Conservation (phyloP, 2,888 invertebrate species). For the Eupelmus urozonus region DNA sequence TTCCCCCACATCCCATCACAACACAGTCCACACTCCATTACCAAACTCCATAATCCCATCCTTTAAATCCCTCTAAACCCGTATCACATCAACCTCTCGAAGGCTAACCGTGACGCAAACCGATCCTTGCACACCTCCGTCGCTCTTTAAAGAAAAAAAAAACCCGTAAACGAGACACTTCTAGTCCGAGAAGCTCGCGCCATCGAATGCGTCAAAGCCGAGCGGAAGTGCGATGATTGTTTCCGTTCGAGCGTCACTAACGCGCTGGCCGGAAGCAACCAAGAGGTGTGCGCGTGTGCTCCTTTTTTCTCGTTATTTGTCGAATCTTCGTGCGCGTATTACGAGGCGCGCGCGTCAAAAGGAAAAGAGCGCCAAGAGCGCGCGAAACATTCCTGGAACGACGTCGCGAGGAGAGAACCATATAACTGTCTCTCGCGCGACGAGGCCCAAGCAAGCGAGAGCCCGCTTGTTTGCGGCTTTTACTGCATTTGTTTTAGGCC, state of each 20-base stretch:
- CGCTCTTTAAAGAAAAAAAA: too few species aligned
- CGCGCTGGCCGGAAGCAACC: neutral
- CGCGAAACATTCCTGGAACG: slow-evolving; percentile 18
- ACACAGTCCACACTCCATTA: too few species aligned
- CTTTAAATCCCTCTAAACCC: too few species aligned
- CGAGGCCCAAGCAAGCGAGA: neutral
- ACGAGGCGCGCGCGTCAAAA: neutral
- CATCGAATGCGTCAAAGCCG: too few species aligned
- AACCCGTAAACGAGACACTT: too few species aligned
- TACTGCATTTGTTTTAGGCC: slow-evolving; percentile 68
- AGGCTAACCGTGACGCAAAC: neutral
- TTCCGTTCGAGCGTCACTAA: neutral
- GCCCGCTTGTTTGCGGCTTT: slow-evolving; percentile 66
- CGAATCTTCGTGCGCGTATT: neutral
- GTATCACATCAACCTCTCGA: neutral
- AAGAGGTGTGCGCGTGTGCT: neutral
- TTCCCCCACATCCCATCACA: too few species aligned
- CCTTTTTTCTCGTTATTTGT: neutral
- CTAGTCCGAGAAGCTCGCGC: too few species aligned
- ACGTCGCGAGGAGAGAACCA: slow-evolving; percentile 45
- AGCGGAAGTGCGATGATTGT: neutral
- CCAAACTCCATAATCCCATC: too few species aligned
- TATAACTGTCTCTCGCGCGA: slow-evolving; percentile 63
- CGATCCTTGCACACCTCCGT: too few species aligned
- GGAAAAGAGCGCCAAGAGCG: slow-evolving; percentile 1